Base-by-base conservation (phyloP, 2,888 invertebrate species). In the Lepidocyrtinus sp. region DNA sequence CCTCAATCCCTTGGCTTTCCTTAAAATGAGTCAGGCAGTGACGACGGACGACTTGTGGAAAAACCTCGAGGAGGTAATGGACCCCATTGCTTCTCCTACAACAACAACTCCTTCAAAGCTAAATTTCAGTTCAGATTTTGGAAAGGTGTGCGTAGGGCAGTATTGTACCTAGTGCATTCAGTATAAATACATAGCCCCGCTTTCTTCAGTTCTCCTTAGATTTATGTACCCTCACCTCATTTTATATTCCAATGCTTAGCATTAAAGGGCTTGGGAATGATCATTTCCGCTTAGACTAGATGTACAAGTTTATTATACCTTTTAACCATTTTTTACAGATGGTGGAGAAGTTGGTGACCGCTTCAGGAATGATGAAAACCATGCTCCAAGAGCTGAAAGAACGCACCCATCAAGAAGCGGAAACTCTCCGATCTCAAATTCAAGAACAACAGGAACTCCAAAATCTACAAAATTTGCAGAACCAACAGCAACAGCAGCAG, bases 381-480 rank as follows among this genome's bases (percentile, higher is more conserved):
- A 84, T 86, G 83, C 65, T 86, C 17, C 84, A 84, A 69, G 85
- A 86, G 68, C 78, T 86, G 82, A 85, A 84, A 46, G 86, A 85
- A 36, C 82, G 85, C 9, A 85, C 85, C 24, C 77, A 71, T 19
- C 84, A 84, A 59, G 86, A 86, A 81, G 75, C 81, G 0, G 85
- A 85, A 24, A 81, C 83, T 27, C 82, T 86, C 21, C 71, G 85
- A 82, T 84, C 83, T 83, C 86, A 86, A 79, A 68, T 85, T 19
- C 83, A 83, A 69, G 84, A 86, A 76, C 83, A 83, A 63, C 80
- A 82, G 24, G 85, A 86, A 65, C 70, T 82, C 46, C 83, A 84
- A 55, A 84, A 84, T 46, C 76, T 82, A 26, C 85, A 85, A 68
- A 82, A 79, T 19, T 79, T 83, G 9, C 84, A 84, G 73, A 76